phyloP scores from a whole-genome alignment of 1,140 invertebrate genomes.

The Trialeurodes vaporariorum region DNA sequence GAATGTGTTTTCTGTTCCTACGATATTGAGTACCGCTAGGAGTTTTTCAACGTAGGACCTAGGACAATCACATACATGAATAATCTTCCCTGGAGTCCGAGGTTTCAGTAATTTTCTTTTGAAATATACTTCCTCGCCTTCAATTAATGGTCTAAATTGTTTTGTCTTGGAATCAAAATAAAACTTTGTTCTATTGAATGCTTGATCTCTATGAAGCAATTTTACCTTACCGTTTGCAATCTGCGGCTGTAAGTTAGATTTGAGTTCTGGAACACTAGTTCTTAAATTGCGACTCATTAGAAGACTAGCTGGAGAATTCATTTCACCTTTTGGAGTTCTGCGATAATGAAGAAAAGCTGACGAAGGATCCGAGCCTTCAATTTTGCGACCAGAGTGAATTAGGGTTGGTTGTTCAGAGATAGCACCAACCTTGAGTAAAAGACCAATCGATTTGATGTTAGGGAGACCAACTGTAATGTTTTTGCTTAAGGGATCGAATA shows the following conservation, averaged over 20 bases:
- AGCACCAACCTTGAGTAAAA: no score
- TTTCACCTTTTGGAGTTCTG: slow-evolving; percentile 7
- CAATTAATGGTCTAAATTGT: not conserved
- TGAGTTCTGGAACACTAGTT: not conserved
- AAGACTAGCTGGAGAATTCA: slow-evolving; percentile 4
- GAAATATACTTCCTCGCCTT: slow-evolving; percentile 7
- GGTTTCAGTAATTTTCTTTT: not conserved
- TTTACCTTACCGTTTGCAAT: not conserved
- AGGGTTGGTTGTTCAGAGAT: no score
- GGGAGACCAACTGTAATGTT: no score
- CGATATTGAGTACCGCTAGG: not conserved
- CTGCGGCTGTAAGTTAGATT: not conserved
- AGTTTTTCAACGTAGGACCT: not conserved
- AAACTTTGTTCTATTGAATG: not conserved
- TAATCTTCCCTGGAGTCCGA: not conserved
- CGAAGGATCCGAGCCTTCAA: slow-evolving; percentile 5
- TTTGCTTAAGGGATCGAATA: no score
- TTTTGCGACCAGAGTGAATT: slow-evolving; percentile 6
- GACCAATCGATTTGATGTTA: no score
- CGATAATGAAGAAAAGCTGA: slow-evolving; percentile 13
- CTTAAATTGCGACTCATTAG: slow-evolving; percentile 6
- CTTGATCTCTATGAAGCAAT: not conserved
- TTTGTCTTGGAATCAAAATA: no score
- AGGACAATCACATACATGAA: slow-evolving; percentile 3
- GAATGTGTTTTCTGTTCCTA: no score